Evolutionary conservation across 2,888 invertebrate genomes (phyloP).

Genomic region (Sinopyrophorus schimmeli): DNA sequence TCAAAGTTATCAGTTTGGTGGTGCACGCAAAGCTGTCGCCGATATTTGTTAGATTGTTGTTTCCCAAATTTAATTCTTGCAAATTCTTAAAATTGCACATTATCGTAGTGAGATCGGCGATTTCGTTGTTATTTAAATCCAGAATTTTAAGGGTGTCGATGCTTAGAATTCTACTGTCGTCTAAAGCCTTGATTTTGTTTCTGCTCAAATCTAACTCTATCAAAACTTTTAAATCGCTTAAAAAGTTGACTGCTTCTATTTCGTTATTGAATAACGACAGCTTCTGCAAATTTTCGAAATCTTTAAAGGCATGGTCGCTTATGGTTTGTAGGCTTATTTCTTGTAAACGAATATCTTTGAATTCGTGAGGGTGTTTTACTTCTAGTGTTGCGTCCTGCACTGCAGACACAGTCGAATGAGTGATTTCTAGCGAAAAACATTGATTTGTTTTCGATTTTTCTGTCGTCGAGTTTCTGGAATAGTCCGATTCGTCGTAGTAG

Average conservation of each 20-base stretch:
- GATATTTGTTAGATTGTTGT: constrained; percentile 50
- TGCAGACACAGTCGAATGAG: constrained; percentile 1
- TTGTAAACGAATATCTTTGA: constrained; percentile 1
- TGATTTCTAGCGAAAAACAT: constrained; percentile 9
- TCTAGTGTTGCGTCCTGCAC: constrained; percentile 2
- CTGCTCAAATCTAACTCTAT: constrained; percentile 7
- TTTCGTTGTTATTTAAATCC: constrained; percentile 4
- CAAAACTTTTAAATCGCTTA: neutral
- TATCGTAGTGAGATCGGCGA: neutral
- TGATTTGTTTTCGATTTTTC: neutral
- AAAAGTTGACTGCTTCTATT: neutral
- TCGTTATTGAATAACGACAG: constrained; percentile 11
- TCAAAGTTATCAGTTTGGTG: constrained; percentile 6
- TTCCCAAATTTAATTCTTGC: constrained; percentile 36
- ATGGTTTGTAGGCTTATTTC: constrained; percentile 1
- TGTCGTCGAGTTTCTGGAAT: neutral
- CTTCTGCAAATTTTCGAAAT: constrained; percentile 2
- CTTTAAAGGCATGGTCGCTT: constrained; percentile 2
- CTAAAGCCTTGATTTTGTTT: constrained; percentile 1
- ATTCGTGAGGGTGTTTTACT: constrained; percentile 4
- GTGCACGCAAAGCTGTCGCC: constrained; percentile 18
- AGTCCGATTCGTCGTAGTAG: neutral
- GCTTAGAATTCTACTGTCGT: constrained; percentile 2
- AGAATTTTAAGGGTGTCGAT: neutral
- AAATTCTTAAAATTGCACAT: constrained; percentile 11